Base-by-base conservation (phyloP, 2,888 invertebrate genomes). In the Willowsia nigromaculata region DNA sequence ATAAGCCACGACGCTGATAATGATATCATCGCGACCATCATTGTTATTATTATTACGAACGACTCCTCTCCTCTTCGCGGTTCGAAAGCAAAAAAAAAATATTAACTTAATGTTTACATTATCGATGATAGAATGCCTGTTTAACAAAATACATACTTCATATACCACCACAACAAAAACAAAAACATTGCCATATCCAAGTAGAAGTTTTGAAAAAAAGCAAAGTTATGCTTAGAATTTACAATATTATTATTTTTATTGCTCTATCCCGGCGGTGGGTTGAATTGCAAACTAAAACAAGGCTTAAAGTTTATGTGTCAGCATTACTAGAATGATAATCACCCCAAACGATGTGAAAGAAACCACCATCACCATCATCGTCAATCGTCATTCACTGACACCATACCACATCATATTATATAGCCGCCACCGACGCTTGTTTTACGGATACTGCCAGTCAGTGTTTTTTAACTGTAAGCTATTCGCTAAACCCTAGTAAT, bases 191-290 rank as follows among this genome's bases (percentile, higher is more conserved):
- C 22, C 71, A 71, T 43, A 37, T 56, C 59, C 15, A 59, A 13
- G 15, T 30, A 40, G 56, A 22, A 25, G n/a, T n/a, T n/a, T n/a
- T n/a, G n/a, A 53, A 25, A 47, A 76, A 76, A 50, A 18, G 15
- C 27, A 50, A 80, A 56, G 59, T 59, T 40, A 56, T 80, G 59
- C 40, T 37, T 50, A 78, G 18, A 59, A 37, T 40, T 80, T 80
- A 59, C 56, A 80, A 27, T 43, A 59, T 59, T 59, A 56, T 78
- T 74, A 74, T 40, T 80, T 80, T 80, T 80, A 80, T 59, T 80
- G 40, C 59, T 80, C 80, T 59, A 80, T 80, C 56, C 80, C 27
- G 37, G 80, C 37, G 80, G 80, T 27, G 18, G 56, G 80, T 56
- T 33, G 59, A 56, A 56, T 78, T 56, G 78, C 37, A 27, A 78